A percentile compares a stretch with the other conserved stretches of the same genome.
Evolutionary conservation across 2,888 invertebrate species (phyloP).

Genomic region (Steinernema hermaphroditum): DNA sequence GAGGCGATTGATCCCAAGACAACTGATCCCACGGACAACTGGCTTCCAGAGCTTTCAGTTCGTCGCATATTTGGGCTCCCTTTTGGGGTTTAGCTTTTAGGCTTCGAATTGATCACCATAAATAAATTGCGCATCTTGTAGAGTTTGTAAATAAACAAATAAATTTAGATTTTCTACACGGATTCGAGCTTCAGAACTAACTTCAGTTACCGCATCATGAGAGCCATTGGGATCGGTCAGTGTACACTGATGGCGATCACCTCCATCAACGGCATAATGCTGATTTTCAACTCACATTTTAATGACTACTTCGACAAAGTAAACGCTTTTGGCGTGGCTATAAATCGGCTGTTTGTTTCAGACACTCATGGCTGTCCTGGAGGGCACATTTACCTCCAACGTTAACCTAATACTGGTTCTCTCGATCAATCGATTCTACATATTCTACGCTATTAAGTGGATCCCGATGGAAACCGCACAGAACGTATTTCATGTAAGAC

Average conservation of each 20-base stretch:
- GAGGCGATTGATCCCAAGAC: too few relatives aligned
- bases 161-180: not conserved
- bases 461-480: not conserved
- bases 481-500: not conserved
- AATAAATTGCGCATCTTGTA: too few relatives aligned
- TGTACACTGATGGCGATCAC: not conserved
- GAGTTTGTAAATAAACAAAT: too few relatives aligned
- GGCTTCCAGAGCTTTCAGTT: too few relatives aligned
- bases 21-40: too few relatives aligned
- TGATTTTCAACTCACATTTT: not conserved
- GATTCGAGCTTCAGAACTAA: not conserved
- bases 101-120: too few relatives aligned
- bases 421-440: constrained; percentile 5
- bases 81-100: too few relatives aligned
- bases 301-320: not conserved
- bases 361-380: not conserved
- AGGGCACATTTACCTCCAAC: not conserved
- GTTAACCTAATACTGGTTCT: not conserved
- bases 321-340: too few relatives aligned
- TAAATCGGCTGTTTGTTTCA: too few relatives aligned
- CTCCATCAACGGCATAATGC: not conserved
- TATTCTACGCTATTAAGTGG: not conserved
- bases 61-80: too few relatives aligned
- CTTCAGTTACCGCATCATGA: constrained; percentile 24
- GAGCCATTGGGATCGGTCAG: not conserved